Percentiles rank a stretch among this genome's conserved stretches.
Conservation (phyloP, 2,113 vertebrate species). For the Menidia beryllina region DNA sequence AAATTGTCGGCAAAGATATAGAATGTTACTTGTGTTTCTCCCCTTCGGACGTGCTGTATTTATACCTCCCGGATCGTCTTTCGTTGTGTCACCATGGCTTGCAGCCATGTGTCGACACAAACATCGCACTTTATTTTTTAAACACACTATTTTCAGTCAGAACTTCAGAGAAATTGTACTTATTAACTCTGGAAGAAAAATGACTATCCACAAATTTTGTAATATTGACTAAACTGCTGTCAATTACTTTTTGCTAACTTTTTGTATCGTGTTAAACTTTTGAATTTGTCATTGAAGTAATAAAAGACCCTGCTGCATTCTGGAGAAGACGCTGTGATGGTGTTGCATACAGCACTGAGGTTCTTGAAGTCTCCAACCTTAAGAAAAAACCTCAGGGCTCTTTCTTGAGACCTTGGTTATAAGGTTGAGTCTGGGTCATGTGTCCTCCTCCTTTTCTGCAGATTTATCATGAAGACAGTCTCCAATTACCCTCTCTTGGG, state of each 20-base stretch:
- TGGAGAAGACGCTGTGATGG: background rate
- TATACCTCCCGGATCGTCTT: conserved; percentile 25
- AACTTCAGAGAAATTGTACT: background rate
- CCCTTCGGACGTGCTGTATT: background rate
- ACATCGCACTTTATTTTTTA: conserved; percentile 2
- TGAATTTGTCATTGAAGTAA: background rate
- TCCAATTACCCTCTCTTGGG: conserved; percentile 50
- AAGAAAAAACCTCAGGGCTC: conserved; percentile 12
- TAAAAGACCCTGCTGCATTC: background rate
- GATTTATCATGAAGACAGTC: conserved; percentile 57
- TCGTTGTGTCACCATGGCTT: conserved; percentile 15
- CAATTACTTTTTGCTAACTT: background rate
- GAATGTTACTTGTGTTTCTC: too few species aligned
- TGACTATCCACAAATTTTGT: background rate
- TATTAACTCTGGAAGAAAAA: too few species aligned
- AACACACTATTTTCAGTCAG: conserved; percentile 8
- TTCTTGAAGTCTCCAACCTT: background rate
- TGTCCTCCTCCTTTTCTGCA: conserved; percentile 43
- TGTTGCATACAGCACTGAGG: background rate
- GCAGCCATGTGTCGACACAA: conserved; percentile 3
- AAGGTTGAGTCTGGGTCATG: conserved; percentile 62
- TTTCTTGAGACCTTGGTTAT: conserved; percentile 19
- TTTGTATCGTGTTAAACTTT: background rate
- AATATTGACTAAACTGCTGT: background rate
- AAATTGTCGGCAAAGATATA: background rate